These are phyloP conservation scores for Dryas iulia DNA, from an alignment of 1,140 invertebrate genomes.

Conservation along the genomic window DNA sequence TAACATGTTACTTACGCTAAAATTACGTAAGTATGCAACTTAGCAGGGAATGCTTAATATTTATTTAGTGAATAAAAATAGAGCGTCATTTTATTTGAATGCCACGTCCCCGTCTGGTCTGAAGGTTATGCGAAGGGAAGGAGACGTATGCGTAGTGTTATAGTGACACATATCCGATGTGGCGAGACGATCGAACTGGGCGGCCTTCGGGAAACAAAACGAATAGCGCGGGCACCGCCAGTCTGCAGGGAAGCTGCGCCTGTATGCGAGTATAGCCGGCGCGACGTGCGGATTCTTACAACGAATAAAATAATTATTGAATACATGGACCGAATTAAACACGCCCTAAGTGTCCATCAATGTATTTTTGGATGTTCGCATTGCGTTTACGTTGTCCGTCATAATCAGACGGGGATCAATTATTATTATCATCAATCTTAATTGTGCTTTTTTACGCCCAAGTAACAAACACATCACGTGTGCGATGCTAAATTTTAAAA, in stretches of 20 bases:
- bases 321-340: constrained; percentile 16
- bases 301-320: constrained; percentile 32
- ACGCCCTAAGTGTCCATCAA: constrained; percentile 15
- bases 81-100: constrained; percentile 50
- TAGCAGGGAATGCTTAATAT: constrained; percentile 7
- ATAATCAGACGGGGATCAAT: constrained; percentile 18
- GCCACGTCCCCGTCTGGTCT: constrained; percentile 50
- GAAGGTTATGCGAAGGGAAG: constrained; percentile 56
- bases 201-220: constrained; percentile 70
- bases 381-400: constrained; percentile 13
- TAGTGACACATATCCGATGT: constrained; percentile 75
- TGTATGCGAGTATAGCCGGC: constrained; percentile 15
- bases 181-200: constrained; percentile 59
- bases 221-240: constrained; percentile 44
- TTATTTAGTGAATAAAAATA: constrained; percentile 36
- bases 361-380: constrained; percentile 18
- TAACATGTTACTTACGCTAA: constrained; percentile 8
- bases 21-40: constrained; percentile 15
- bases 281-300: constrained; percentile 26
- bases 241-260: constrained; percentile 46
- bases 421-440: constrained; percentile 13
- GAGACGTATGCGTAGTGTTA: constrained; percentile 62
- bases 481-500: not conserved
- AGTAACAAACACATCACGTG: not conserved
- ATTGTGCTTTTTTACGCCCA: constrained; percentile 9